A percentile compares a stretch with the other conserved stretches of the same genome.
Evolutionary conservation across 1,140 invertebrate species (phyloP).

Genomic region (Meteorus sp.): DNA sequence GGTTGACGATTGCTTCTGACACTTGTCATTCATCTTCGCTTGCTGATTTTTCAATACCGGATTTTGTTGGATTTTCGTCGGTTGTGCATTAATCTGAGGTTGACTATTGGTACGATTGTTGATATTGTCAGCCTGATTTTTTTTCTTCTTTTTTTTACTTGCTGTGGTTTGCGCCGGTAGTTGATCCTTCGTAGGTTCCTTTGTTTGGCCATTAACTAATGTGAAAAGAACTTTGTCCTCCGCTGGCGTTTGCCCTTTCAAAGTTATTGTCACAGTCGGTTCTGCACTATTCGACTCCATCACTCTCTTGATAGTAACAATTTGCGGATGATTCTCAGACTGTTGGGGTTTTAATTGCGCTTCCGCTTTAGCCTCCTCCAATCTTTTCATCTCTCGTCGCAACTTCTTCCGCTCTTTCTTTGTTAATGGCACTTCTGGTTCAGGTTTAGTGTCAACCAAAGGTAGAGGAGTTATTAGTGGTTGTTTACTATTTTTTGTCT

Average conservation of each 20-base stretch:
- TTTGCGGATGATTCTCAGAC: constrained; percentile 60
- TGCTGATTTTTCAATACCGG: constrained; percentile 23
- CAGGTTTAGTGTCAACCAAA: neutral
- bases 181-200: constrained; percentile 49
- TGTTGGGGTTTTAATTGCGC: constrained; percentile 39
- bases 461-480: neutral
- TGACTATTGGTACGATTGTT: constrained; percentile 15
- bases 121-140: constrained; percentile 37
- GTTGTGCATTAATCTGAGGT: constrained; percentile 24
- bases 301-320: constrained; percentile 74
- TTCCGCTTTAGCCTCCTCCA: constrained; percentile 43
- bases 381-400: constrained; percentile 45
- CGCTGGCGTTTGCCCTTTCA: constrained; percentile 73
- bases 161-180: constrained; percentile 39
- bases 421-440: constrained; percentile 42
- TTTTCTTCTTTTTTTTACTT: constrained; percentile 59
- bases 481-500: constrained; percentile 18
- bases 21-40: constrained; percentile 37
- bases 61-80: constrained; percentile 21
- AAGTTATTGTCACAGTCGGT: constrained; percentile 74
- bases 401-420: constrained; percentile 55
- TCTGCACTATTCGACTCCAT: constrained; percentile 67
- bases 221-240: constrained; percentile 75
- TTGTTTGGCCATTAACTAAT: constrained; percentile 71
- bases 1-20: constrained; percentile 30